phyloP scores from a whole-genome alignment of 2,888 invertebrate species.

The Dichetophora obliterata region DNA sequence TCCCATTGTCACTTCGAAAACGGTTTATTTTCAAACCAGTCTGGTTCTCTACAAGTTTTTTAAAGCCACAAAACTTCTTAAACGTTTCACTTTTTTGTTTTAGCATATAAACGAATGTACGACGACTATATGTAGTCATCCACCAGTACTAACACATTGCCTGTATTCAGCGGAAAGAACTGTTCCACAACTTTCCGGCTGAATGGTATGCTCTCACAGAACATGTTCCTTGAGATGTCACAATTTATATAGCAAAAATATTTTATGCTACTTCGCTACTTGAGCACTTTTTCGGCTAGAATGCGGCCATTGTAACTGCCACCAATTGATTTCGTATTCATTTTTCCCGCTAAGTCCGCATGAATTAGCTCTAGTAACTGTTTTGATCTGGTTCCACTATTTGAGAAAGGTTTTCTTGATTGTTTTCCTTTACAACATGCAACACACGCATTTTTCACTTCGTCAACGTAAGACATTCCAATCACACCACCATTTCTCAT shows the following conservation, averaged over 20 bases:
- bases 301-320: background rate
- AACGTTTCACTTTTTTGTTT: conserved; percentile 13
- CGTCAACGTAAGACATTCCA: background rate
- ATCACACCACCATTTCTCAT: background rate
- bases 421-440: background rate
- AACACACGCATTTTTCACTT: background rate
- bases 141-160: background rate
- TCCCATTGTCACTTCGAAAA: background rate
- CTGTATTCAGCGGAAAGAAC: too few relatives aligned
- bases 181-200: too few relatives aligned
- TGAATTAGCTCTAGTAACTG: background rate
- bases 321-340: background rate
- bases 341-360: conserved; percentile 5
- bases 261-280: too few relatives aligned
- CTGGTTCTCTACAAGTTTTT: background rate
- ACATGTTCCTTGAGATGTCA: too few relatives aligned
- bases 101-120: background rate
- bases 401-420: background rate
- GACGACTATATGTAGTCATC: background rate
- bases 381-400: background rate
- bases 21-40: background rate
- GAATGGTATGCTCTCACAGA: too few relatives aligned
- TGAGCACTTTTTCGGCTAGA: too few relatives aligned
- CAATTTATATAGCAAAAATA: too few relatives aligned
- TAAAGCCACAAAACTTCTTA: background rate